A percentile compares a stretch with the other conserved stretches of the same genome.
phyloP scores from a whole-genome alignment of 1,140 invertebrate genomes.

The Philopotamus ludificatus region DNA sequence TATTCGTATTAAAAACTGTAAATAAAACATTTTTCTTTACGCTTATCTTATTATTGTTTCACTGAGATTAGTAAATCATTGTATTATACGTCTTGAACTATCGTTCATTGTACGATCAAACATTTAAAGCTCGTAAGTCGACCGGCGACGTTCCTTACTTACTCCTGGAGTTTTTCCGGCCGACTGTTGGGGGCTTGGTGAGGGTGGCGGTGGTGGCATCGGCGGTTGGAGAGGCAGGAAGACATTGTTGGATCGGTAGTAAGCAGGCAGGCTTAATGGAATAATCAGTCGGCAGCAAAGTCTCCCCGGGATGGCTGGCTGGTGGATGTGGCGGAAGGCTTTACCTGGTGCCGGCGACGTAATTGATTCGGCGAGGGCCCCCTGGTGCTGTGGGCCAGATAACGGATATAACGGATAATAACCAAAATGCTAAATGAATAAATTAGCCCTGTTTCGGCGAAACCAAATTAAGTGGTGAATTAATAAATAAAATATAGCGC shows the following conservation, averaged over 20 bases:
- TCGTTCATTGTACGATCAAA: too few relatives aligned
- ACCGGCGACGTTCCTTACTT: too few relatives aligned
- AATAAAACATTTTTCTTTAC: too few relatives aligned
- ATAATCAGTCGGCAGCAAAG: constrained; percentile 6
- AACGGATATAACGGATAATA: not conserved
- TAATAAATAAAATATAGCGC: too few relatives aligned
- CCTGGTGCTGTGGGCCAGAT: not conserved
- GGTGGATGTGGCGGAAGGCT: not conserved
- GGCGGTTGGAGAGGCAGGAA: not conserved
- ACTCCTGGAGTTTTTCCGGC: too few relatives aligned
- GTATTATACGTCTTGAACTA: too few relatives aligned
- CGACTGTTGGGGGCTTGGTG: not conserved
- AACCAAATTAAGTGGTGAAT: too few relatives aligned
- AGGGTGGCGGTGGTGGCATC: not conserved
- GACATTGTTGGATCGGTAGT: not conserved
- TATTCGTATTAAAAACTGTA: too few relatives aligned
- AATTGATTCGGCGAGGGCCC: not conserved
- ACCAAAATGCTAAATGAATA: constrained; percentile 10
- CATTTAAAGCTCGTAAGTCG: too few relatives aligned
- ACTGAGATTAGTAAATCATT: too few relatives aligned
- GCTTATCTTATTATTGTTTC: too few relatives aligned
- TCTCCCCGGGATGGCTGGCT: not conserved
- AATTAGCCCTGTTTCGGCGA: too few relatives aligned
- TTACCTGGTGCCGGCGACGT: not conserved
- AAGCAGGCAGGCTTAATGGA: constrained; percentile 16